Evolutionary conservation across 2,797 vertebrate genomes (phyloP), one percentile per base, ranked within the genome.

Genomic region (Lacerta agilis): DNA sequence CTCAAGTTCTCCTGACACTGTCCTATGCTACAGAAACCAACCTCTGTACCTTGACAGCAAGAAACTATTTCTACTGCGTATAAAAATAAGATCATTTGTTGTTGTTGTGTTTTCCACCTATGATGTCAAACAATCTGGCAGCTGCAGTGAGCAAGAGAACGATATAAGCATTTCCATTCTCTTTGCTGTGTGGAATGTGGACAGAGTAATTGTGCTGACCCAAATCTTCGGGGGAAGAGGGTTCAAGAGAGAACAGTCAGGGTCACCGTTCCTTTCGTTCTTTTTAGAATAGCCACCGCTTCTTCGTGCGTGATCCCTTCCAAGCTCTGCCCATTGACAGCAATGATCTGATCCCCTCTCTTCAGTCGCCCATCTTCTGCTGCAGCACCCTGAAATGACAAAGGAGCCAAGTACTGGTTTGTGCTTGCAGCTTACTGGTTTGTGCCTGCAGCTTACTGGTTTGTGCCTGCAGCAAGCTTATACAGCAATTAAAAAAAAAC

Each of bases 281-380:
- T 97, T 94, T 99, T 99, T 90, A 99, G 97, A 95, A 99, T 98
- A 92, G 98, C 97, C 2, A 99, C 98, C 0, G 99, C 99, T 93
- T 99, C 99, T 95, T 99, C 99, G 0, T 99, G 99, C 33, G 98
- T 99, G 43, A 99, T 98, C 2, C 98, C 98, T 90, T 99, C 99
- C 90, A 99, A 97, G 88, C 97, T 98, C 95, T 99, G 98, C 20
- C 98, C 98, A 25, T 99, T 99, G 66, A 99, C 99, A 1, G 99
- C 98, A 91, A 99, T 98, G 86, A 99, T 99, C 94, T 99, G 99
- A 96, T 99, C 99, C 0, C 99, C 99, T 1, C 99, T 97, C 94
- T 99, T 99, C 87, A 99, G 97, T 29, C 97, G 98, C 23, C 99
- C 98, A 41, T 99, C 99, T 96, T 99, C 99, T 0, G 98, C 97